These are phyloP conservation scores for Sinelater perroti DNA, from an alignment of 2,888 invertebrate species.

Conservation along the genomic window DNA sequence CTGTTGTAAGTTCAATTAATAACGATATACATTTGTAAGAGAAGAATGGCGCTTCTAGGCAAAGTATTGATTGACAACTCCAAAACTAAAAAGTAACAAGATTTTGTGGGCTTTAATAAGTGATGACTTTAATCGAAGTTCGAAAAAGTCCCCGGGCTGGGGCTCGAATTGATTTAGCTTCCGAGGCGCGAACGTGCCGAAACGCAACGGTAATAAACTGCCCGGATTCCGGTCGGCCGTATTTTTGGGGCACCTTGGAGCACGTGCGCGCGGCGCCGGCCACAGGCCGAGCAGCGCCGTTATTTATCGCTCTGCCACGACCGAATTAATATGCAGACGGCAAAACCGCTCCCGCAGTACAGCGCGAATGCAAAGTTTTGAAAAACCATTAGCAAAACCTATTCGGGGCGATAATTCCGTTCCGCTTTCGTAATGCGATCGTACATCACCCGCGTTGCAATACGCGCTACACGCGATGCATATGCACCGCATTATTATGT, in stretches of 20 bases:
- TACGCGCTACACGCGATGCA: constrained; percentile 43
- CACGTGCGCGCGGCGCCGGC: background rate
- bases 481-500: constrained; percentile 44
- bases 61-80: too few relatives aligned
- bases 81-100: too few relatives aligned
- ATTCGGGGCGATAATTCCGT: constrained; percentile 43
- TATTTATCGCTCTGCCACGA: constrained; percentile 22
- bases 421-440: constrained; percentile 42
- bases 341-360: constrained; percentile 12
- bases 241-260: constrained; percentile 4
- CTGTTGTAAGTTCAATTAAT: too few relatives aligned
- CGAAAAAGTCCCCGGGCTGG: background rate
- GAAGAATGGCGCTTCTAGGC: too few relatives aligned
- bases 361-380: constrained; percentile 8
- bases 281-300: constrained; percentile 6
- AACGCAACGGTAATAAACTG: constrained; percentile 15
- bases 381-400: constrained; percentile 30
- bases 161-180: constrained; percentile 18
- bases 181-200: constrained; percentile 12
- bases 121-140: background rate
- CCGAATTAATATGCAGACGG: constrained; percentile 22
- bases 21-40: too few relatives aligned
- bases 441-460: constrained; percentile 43
- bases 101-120: background rate
- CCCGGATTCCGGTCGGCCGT: constrained; percentile 1